phyloP scores from a whole-genome alignment of 2,113 vertebrate species.

The Erpornis zantholeuca region DNA sequence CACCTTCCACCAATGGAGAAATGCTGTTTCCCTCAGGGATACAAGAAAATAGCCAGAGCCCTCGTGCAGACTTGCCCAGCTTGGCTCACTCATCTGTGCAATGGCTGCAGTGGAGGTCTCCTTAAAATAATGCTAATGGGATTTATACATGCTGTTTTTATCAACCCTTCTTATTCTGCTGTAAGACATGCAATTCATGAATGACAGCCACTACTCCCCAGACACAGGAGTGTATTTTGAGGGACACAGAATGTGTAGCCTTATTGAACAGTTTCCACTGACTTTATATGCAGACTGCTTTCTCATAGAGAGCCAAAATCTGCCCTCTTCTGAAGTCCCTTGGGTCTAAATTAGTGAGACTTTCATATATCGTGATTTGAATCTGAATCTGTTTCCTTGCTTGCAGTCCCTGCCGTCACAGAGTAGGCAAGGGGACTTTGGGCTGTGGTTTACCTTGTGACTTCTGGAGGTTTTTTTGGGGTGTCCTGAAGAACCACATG shows the following conservation, averaged over 20 bases:
- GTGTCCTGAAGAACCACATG: neutral
- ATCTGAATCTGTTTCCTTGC: neutral
- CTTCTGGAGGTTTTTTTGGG: neutral
- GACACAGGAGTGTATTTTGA: neutral
- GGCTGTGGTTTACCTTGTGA: neutral
- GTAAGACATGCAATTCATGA: neutral
- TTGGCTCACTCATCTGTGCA: neutral
- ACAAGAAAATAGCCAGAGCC: neutral
- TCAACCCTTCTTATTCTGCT: neutral
- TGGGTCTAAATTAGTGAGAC: constrained; percentile 28
- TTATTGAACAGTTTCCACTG: neutral
- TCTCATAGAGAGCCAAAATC: neutral
- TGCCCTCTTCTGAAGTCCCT: constrained; percentile 27
- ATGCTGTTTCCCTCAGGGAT: neutral
- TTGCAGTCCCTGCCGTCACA: neutral
- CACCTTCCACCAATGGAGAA: neutral
- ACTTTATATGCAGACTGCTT: constrained; percentile 4
- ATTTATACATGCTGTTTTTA: neutral
- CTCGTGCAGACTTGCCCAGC: neutral
- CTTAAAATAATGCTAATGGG: neutral
- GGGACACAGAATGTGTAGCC: neutral
- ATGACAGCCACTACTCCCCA: neutral
- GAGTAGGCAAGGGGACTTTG: neutral
- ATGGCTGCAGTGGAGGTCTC: neutral
- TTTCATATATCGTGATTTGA: neutral